Evolutionary conservation across 2,888 invertebrate genomes (phyloP).

Genomic region (Holacanthella duospinosa): DNA sequence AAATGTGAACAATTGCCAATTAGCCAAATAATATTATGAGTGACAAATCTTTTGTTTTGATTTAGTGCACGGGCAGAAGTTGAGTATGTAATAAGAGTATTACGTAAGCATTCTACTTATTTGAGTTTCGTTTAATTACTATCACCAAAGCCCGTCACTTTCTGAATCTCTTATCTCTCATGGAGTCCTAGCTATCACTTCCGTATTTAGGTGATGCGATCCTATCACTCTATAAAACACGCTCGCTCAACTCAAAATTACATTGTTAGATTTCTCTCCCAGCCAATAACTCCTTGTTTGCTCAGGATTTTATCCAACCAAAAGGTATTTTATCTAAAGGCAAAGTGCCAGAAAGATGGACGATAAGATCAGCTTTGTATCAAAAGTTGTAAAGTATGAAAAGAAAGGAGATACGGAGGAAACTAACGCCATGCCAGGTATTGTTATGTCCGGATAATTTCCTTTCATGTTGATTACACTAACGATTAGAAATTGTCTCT

Average conservation of each 20-base stretch:
- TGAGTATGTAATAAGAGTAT: too few relatives aligned
- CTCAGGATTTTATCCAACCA: neutral
- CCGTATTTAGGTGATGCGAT: neutral
- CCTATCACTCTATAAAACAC: neutral
- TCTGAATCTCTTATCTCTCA: constrained; percentile 13
- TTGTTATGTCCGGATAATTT: too few relatives aligned
- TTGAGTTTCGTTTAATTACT: too few relatives aligned
- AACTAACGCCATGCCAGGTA: too few relatives aligned
- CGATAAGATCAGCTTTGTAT: neutral
- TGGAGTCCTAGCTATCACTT: neutral
- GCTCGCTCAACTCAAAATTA: neutral
- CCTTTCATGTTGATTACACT: too few relatives aligned
- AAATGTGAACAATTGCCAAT: too few relatives aligned
- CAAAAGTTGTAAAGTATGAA: too few relatives aligned
- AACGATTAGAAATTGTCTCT: neutral
- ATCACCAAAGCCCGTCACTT: constrained; percentile 6
- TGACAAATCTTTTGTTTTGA: too few relatives aligned
- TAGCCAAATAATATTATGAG: too few relatives aligned
- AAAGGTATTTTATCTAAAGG: constrained; percentile 2
- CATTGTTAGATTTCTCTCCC: neutral
- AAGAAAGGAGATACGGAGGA: too few relatives aligned
- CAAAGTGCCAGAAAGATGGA: constrained; percentile 5
- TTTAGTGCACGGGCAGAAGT: too few relatives aligned
- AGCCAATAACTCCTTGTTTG: constrained; percentile 1
- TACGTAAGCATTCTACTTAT: too few relatives aligned